A percentile compares a stretch with the other conserved stretches of the same genome.
Conservation (phyloP, 2,888 invertebrate species). For the Drosophila colorata region DNA sequence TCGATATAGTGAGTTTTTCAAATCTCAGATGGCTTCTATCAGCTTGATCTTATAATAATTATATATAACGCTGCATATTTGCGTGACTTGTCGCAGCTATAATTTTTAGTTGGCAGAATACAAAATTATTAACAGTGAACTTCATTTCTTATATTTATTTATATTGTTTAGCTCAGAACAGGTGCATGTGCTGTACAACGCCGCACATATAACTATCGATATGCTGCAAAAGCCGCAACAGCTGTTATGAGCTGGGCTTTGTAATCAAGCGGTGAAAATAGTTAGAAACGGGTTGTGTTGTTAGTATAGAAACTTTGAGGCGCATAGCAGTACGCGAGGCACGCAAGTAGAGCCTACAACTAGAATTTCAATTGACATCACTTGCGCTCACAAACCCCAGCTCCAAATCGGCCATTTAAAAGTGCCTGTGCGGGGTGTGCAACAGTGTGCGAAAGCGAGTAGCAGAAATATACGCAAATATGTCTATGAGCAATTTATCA, state of each 20-base stretch:
- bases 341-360: slow-evolving; percentile 19
- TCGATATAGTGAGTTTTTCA: slow-evolving; percentile 38
- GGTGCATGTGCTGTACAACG: slow-evolving; percentile 36
- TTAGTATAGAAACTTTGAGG: slow-evolving; percentile 63
- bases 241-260: slow-evolving; percentile 70
- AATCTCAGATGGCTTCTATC: slow-evolving; percentile 6
- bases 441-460: slow-evolving; percentile 31
- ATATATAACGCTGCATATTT: not conserved
- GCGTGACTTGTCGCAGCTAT: not conserved
- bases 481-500: slow-evolving; percentile 87
- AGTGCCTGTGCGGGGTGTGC: slow-evolving; percentile 53
- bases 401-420: slow-evolving; percentile 19
- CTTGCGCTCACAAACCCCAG: not conserved
- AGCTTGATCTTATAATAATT: not conserved
- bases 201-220: slow-evolving; percentile 47
- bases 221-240: slow-evolving; percentile 33
- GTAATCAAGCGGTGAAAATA: slow-evolving; percentile 53
- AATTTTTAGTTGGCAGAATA: not conserved
- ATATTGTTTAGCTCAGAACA: not conserved
- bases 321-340: slow-evolving; percentile 24
- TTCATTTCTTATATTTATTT: not conserved
- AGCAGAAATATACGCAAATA: slow-evolving; percentile 65
- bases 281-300: slow-evolving; percentile 68
- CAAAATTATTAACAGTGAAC: not conserved
- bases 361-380: slow-evolving; percentile 11